Evolutionary conservation across 2,888 invertebrate genomes (phyloP), one percentile per base, ranked within the genome.

Genomic region (Ochropacha duplaris): DNA sequence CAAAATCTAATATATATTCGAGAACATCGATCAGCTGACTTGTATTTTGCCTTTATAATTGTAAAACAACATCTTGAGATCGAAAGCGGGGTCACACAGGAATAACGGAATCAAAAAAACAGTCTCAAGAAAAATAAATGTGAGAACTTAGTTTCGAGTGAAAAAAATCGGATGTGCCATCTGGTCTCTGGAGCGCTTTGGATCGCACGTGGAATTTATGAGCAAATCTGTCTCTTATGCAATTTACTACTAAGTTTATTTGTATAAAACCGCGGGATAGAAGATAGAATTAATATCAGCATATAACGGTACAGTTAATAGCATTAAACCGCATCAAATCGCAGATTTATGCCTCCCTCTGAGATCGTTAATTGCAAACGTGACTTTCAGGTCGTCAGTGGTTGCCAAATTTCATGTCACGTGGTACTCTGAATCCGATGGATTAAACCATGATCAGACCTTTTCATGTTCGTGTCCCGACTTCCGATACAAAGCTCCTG

Each of bases 151-250:
- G 66, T 68, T 74, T 64, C 59, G 62, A 66, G 74, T 69, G 81
- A 81, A 82, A 87, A 81, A 76, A 74, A 67, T 78, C 77, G 77
- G 75, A 83, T 77, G 69, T 71, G 65, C 79, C 87, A 88, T 87
- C 83, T 89, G 88, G 71, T 79, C 68, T 72, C 68, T 68, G 65
- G 72, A 72, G 71, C 72, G 64, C 62, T 65, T 70, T 64, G 69
- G 68, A 72, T 64, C 72, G 63, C 66, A 72, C 69, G 68, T 69
- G 66, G 76, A 80, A 80, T 82, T 81, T 80, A 80, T 70, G 80
- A 75, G 66, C 66, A 69, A 79, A 79, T 76, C 74, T 72, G 71
- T 77, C n/a, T n/a, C n/a, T n/a, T n/a, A n/a, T n/a, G n/a, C n/a
- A n/a, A n/a, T n/a, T n/a, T n/a, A n/a, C n/a, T n/a, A n/a, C n/a